These are phyloP conservation scores for Pituophis catenifer DNA, from an alignment of 2,113 vertebrate genomes.

Conservation along the genomic window DNA sequence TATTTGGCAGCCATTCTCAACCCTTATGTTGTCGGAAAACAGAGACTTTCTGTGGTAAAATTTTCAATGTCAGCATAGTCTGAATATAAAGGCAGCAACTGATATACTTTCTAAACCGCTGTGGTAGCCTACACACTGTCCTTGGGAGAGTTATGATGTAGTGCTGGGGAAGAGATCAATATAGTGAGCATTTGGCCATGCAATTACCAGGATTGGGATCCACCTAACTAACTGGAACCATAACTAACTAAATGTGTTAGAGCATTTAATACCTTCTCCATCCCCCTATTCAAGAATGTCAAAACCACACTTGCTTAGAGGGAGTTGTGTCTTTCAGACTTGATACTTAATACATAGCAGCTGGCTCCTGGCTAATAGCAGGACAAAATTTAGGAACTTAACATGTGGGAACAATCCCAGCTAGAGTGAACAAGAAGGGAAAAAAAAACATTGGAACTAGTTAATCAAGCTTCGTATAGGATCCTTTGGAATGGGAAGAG, in stretches of 20 bases:
- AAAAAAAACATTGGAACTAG: background rate
- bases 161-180: background rate
- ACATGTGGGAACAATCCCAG: background rate
- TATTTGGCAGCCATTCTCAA: background rate
- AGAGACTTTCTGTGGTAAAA: background rate
- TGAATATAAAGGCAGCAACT: background rate
- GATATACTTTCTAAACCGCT: background rate
- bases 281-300: background rate
- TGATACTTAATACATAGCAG: background rate
- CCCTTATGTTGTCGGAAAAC: background rate
- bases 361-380: background rate
- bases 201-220: background rate
- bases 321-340: background rate
- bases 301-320: background rate
- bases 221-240: background rate
- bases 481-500: background rate
- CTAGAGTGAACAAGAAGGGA: background rate
- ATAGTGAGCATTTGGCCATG: background rate
- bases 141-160: background rate
- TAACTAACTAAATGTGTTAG: background rate
- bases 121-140: background rate
- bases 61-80: background rate
- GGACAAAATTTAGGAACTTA: background rate
- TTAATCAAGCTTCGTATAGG: background rate
- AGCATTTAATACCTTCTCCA: background rate